phyloP scores from a whole-genome alignment of 1,140 invertebrate genomes.

The Archivesica marissinica region DNA sequence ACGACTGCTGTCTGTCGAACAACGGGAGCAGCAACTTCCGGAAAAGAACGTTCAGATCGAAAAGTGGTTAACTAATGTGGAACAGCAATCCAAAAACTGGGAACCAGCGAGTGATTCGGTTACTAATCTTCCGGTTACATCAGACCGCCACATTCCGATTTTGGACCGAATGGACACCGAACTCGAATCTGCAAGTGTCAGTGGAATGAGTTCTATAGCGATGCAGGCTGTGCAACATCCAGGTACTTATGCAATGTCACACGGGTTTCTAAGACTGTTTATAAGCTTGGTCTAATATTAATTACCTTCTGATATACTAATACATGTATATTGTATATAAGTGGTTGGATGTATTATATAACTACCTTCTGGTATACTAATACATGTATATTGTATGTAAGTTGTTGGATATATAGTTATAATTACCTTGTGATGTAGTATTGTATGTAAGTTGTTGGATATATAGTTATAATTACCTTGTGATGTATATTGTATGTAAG shows the following conservation, averaged over 20 bases:
- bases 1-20: not conserved
- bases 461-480: too few relatives aligned
- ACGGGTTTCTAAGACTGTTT: too few relatives aligned
- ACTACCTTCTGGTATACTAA: too few relatives aligned
- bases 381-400: too few relatives aligned
- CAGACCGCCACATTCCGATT: not conserved
- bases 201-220: not conserved
- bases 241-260: not conserved
- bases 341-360: too few relatives aligned
- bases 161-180: slow-evolving; percentile 26
- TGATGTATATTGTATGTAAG: too few relatives aligned
- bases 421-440: too few relatives aligned
- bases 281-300: too few relatives aligned
- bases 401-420: too few relatives aligned
- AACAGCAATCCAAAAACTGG: not conserved
- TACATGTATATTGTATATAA: too few relatives aligned
- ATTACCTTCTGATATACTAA: too few relatives aligned
- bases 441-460: too few relatives aligned
- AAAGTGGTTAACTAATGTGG: slow-evolving; percentile 11
- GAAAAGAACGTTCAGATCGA: slow-evolving; percentile 27
- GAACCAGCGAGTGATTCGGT: not conserved
- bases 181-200: not conserved
- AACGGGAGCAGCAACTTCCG: not conserved
- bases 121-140: not conserved
- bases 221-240: not conserved